Conservation (phyloP, 2,888 invertebrate genomes). For the Nymphalis c-album region DNA sequence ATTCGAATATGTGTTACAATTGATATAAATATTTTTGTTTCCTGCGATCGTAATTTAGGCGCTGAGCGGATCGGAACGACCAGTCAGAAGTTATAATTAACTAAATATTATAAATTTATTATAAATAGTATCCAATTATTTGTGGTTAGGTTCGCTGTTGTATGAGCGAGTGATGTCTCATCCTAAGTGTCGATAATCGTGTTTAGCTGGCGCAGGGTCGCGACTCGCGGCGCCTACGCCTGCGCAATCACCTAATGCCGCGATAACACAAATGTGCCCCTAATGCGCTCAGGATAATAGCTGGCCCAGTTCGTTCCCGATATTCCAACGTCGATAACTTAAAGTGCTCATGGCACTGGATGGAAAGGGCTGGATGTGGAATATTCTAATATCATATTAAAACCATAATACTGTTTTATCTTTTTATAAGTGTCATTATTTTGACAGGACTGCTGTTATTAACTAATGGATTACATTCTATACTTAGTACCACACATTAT, state of each 20-base stretch:
- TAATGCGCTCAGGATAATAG: conserved; percentile 27
- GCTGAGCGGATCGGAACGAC: not conserved
- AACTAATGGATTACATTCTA: no score
- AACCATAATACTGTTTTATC: no score
- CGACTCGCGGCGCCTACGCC: conserved; percentile 23
- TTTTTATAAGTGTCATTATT: no score
- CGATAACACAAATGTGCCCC: conserved; percentile 17
- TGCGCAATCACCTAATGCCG: conserved; percentile 10
- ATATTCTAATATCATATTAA: no score
- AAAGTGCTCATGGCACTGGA: not conserved
- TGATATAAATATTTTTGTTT: not conserved
- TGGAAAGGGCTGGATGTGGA: not conserved
- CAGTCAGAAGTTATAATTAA: conserved; percentile 16
- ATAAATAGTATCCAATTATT: conserved; percentile 1
- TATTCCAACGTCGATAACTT: not conserved
- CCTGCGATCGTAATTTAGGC: not conserved
- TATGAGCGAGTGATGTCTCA: conserved; percentile 17
- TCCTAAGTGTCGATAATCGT: not conserved
- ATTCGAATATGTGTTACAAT: no score
- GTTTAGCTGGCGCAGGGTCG: not conserved
- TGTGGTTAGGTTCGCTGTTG: conserved; percentile 19
- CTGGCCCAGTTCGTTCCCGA: conserved; percentile 15
- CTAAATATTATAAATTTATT: not conserved
- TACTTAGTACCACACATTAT: not conserved
- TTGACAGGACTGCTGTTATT: no score